These are phyloP conservation scores for Tethya wilhelma DNA, from an alignment of 37 sponge, comb jelly and placozoan genomes.

Conservation along the genomic window DNA sequence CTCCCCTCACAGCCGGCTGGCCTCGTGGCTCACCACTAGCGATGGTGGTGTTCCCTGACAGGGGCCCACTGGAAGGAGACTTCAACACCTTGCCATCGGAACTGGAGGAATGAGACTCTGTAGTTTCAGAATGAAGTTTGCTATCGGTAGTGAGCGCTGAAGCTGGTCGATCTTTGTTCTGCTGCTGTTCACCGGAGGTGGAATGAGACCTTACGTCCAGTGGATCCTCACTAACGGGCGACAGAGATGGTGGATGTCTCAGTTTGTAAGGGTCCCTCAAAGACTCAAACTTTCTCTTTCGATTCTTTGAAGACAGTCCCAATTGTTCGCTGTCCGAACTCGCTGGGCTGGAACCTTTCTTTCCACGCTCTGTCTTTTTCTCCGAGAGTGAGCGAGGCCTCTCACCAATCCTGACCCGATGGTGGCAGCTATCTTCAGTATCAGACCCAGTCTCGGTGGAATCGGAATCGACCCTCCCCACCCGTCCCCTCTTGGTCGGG, in stretches of 20 bases:
- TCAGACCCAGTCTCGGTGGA: slow-evolving; percentile 39
- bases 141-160: no score
- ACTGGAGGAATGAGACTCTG: no score
- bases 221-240: no score
- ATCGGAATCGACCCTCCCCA: neutral
- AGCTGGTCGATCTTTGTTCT: no score
- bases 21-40: no score
- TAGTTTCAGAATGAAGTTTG: no score
- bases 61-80: no score
- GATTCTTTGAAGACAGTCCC: neutral
- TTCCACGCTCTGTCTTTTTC: neutral
- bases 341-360: neutral
- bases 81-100: no score
- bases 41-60: no score
- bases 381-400: neutral
- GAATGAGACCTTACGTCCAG: no score
- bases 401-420: neutral
- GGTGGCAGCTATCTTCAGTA: neutral
- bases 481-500: neutral
- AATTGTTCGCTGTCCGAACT: slow-evolving; percentile 6
- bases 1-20: no score
- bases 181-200: no score
- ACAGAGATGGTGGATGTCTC: neutral
- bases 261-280: slow-evolving; percentile 18
- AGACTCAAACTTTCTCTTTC: neutral